These are phyloP conservation scores for Merluccius polli DNA, from an alignment of 2,797 vertebrate species.

Conservation along the genomic window DNA sequence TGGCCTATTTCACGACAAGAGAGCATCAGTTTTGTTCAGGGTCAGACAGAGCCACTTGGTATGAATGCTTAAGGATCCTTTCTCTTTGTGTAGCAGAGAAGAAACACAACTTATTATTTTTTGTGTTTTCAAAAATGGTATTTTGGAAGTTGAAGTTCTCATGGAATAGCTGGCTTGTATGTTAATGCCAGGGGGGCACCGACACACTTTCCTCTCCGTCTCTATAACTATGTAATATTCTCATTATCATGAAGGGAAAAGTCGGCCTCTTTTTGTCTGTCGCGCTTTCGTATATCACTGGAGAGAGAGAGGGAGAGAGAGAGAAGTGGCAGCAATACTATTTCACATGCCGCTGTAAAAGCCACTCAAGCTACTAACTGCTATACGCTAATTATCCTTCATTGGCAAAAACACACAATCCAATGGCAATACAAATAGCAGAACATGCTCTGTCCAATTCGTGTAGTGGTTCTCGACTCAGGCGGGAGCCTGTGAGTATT, in stretches of 20 bases:
- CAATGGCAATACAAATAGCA: background rate
- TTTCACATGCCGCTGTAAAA: background rate
- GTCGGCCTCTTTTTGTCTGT: background rate
- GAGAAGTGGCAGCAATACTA: background rate
- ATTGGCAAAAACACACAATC: background rate
- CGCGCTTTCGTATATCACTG: background rate
- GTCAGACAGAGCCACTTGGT: slow-evolving; percentile 90
- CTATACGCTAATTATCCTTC: background rate
- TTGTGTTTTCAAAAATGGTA: background rate
- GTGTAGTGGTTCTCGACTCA: no score
- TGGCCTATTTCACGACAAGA: slow-evolving; percentile 24
- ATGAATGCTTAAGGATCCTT: slow-evolving; percentile 69
- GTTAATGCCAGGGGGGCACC: background rate
- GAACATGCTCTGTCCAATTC: no score
- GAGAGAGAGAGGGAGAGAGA: background rate
- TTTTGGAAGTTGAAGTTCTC: background rate
- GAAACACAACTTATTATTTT: slow-evolving; percentile 35
- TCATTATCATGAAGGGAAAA: background rate
- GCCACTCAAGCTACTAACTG: background rate
- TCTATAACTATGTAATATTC: background rate
- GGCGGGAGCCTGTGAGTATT: no score
- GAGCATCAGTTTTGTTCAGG: slow-evolving; percentile 80
- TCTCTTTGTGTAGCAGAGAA: slow-evolving; percentile 69
- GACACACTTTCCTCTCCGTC: background rate
- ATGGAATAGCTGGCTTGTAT: background rate